These are phyloP conservation scores for Drosophila buzzatii DNA, from an alignment of 2,888 invertebrate species.

Conservation along the genomic window DNA sequence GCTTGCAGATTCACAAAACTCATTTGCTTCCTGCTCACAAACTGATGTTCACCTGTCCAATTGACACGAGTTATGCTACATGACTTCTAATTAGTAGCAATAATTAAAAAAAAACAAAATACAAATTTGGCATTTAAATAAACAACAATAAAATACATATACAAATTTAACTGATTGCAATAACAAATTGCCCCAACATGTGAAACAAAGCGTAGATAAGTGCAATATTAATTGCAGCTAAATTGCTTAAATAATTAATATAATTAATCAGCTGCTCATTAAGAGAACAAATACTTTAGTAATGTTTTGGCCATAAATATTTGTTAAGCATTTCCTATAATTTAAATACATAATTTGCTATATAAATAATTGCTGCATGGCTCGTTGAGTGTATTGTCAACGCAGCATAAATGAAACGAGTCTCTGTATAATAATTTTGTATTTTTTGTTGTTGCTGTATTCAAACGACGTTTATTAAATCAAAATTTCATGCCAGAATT, in stretches of 20 bases:
- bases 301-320: background rate
- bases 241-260: background rate
- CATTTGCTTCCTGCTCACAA: background rate
- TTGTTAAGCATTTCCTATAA: constrained; percentile 27
- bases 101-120: background rate
- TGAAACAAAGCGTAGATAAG: constrained; percentile 6
- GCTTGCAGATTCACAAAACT: background rate
- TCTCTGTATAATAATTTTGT: background rate
- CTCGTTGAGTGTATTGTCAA: constrained; percentile 44
- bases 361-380: constrained; percentile 10
- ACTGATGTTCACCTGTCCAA: background rate
- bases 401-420: constrained; percentile 1
- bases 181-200: background rate
- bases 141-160: background rate
- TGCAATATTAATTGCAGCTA: background rate
- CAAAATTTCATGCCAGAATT: constrained; percentile 69
- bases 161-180: background rate
- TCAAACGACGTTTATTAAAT: constrained; percentile 34
- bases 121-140: constrained; percentile 6
- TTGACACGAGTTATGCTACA: constrained; percentile 5
- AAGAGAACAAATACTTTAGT: background rate
- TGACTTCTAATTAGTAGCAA: constrained; percentile 17
- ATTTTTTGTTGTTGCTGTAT: background rate
- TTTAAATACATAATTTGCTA: constrained; percentile 33
- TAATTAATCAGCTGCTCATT: constrained; percentile 3